Percentiles rank a stretch among this genome's conserved stretches.
These are phyloP conservation scores for Noturus placidus DNA, from an alignment of 2,113 vertebrate genomes.

Conservation along the genomic window DNA sequence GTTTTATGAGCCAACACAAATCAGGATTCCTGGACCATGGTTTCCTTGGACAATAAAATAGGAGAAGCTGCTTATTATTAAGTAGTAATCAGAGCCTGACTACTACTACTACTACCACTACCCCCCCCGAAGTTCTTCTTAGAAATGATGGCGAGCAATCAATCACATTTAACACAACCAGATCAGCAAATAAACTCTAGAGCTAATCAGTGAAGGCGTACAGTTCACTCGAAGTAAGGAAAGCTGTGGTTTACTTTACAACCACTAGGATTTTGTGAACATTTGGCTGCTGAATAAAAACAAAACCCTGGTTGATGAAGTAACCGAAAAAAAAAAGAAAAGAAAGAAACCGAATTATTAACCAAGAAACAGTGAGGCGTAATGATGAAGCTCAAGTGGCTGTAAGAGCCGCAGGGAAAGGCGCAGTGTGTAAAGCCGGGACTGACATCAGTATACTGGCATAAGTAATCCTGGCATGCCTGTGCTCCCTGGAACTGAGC, in stretches of 20 bases:
- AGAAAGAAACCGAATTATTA: neutral
- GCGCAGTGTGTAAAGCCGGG: slow-evolving; percentile 31
- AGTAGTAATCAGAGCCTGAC: neutral
- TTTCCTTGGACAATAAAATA: neutral
- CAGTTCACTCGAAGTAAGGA: neutral
- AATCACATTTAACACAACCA: neutral
- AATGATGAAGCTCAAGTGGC: slow-evolving; percentile 20
- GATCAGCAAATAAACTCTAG: neutral
- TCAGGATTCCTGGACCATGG: neutral
- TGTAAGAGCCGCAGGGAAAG: slow-evolving; percentile 6
- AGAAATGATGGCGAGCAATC: neutral
- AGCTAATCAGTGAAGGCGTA: neutral
- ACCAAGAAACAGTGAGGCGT: neutral
- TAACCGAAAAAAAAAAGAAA: neutral
- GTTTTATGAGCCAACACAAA: neutral
- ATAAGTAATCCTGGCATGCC: slow-evolving; percentile 50
- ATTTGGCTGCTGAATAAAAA: slow-evolving; percentile 8
- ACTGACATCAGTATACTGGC: slow-evolving; percentile 57
- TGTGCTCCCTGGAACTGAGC: slow-evolving; percentile 54
- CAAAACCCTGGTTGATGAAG: neutral
- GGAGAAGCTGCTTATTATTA: neutral
- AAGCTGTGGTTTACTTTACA: neutral
- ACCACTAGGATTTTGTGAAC: neutral
- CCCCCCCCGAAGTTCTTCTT: neutral
- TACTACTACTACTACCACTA: too few relatives aligned